phyloP scores from a whole-genome alignment of 53 echinoderm and acorn worm species.

The Henricia sp. region DNA sequence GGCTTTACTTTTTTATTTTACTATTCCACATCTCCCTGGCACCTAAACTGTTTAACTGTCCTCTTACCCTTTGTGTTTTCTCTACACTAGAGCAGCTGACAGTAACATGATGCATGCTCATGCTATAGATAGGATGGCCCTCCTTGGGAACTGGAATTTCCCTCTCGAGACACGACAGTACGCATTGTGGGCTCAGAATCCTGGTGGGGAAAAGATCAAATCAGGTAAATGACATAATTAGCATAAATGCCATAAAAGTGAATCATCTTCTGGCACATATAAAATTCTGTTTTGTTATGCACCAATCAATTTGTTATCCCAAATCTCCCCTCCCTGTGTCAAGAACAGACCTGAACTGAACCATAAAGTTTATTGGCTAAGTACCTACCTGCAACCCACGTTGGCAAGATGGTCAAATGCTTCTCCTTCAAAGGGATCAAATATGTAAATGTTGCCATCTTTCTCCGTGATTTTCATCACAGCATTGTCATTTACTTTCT shows the following conservation, averaged over 20 bases:
- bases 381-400: conserved; percentile 89
- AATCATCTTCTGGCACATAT: too few relatives aligned
- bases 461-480: conserved; percentile 62
- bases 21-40: too few relatives aligned
- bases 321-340: too few relatives aligned
- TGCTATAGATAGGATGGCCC: conserved; percentile 82
- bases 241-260: too few relatives aligned
- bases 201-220: conserved; percentile 65
- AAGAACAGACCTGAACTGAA: too few relatives aligned
- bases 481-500: conserved; percentile 58
- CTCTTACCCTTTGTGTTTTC: conserved; percentile 78
- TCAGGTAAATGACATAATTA: too few relatives aligned
- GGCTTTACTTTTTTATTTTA: too few relatives aligned
- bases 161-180: conserved; percentile 79
- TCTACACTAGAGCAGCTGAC: conserved; percentile 95
- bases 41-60: too few relatives aligned
- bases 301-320: too few relatives aligned
- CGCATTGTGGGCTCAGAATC: conserved; percentile 93
- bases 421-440: conserved; percentile 88
- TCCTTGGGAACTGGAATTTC: conserved; percentile 80
- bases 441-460: conserved; percentile 83
- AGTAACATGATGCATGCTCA: conserved; percentile 75
- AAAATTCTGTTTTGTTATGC: too few relatives aligned
- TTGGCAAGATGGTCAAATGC: conserved; percentile 82
- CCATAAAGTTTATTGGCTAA: too few relatives aligned